phyloP scores from a whole-genome alignment of 2,797 vertebrate genomes.

The Eospalax fontanierii region DNA sequence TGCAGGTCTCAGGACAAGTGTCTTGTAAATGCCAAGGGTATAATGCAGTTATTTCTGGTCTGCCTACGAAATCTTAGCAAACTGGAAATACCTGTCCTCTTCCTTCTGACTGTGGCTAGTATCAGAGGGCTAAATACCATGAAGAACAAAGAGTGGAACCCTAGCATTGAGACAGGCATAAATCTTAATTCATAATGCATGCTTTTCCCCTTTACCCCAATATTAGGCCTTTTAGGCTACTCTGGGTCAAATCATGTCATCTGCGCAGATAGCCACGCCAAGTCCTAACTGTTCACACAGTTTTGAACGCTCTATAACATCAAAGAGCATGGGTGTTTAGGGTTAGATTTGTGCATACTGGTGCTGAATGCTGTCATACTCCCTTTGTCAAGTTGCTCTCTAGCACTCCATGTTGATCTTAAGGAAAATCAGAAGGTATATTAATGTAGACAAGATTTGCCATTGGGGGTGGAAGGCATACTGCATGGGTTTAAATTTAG shows the following conservation, averaged over 20 bases:
- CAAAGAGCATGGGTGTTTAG: background rate
- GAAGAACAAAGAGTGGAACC: background rate
- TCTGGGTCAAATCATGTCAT: background rate
- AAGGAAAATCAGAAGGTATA: background rate
- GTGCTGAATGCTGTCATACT: background rate
- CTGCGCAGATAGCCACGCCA: fast-evolving
- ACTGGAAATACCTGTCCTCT: background rate
- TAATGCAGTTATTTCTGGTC: background rate
- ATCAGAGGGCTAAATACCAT: slow-evolving; percentile 27
- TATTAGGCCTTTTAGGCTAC: background rate
- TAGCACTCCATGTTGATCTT: background rate
- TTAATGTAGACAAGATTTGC: background rate
- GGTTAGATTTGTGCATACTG: background rate
- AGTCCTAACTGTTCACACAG: background rate
- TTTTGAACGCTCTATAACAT: background rate
- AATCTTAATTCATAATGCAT: background rate
- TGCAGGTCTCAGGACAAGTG: background rate
- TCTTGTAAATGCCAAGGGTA: background rate
- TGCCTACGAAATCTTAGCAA: slow-evolving; percentile 17
- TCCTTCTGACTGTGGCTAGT: background rate
- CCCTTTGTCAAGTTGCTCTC: background rate
- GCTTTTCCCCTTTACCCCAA: background rate
- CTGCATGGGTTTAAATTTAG: background rate
- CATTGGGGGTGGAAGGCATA: background rate
- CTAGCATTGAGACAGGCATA: background rate